Evolutionary conservation across 2,113 vertebrate species (phyloP).

Genomic region (Carassius auratus): DNA sequence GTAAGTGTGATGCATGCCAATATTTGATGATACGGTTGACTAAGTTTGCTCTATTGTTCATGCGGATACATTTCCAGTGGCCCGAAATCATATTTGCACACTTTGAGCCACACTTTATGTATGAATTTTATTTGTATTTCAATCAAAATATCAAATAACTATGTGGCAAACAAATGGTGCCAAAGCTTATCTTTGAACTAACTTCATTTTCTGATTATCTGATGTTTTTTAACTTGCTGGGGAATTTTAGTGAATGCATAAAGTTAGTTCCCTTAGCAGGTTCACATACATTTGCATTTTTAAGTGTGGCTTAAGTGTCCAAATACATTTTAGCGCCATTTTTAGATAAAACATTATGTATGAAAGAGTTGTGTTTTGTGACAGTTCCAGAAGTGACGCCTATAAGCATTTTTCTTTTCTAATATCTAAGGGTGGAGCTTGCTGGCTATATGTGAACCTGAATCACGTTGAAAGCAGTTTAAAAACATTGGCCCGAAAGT

Average conservation of each 20-base stretch:
- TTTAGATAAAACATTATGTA: neutral
- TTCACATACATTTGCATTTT: neutral
- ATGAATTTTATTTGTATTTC: neutral
- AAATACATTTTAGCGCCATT: neutral
- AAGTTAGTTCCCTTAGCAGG: neutral
- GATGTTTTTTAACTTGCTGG: neutral
- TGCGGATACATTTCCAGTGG: neutral
- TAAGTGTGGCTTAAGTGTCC: neutral
- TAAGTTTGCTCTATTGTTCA: neutral
- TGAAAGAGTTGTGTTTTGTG: neutral
- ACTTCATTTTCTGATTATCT: no score
- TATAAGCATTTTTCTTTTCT: neutral
- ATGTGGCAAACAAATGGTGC: neutral
- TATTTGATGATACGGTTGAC: neutral
- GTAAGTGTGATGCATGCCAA: slow-evolving; percentile 46
- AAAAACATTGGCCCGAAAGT: slow-evolving; percentile 56
- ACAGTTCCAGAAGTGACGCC: neutral
- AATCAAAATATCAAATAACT: neutral
- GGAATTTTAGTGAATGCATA: no score
- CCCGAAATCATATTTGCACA: neutral
- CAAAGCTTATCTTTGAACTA: neutral
- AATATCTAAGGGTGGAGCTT: slow-evolving; percentile 55
- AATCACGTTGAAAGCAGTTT: slow-evolving; percentile 61
- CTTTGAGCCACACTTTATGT: neutral
- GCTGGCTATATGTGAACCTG: slow-evolving; percentile 63